Percentiles rank a stretch among this genome's conserved stretches.
phyloP scores from a whole-genome alignment of 2,113 vertebrate genomes.

The Poicephalus meyeri region DNA sequence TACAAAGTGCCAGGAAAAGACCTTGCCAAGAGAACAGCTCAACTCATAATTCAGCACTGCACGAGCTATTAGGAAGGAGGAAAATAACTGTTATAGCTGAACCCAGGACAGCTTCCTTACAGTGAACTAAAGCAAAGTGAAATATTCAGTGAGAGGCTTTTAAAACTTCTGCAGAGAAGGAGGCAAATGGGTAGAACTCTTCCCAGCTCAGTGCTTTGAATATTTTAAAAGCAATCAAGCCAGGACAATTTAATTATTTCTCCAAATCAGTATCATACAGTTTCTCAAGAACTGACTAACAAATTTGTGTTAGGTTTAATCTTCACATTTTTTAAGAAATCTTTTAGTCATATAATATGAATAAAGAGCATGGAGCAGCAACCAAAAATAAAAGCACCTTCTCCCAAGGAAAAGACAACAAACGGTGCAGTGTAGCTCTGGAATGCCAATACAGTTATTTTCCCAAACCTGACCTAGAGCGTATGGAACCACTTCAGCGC shows the following conservation, averaged over 20 bases:
- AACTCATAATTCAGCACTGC: background rate
- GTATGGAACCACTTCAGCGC: background rate
- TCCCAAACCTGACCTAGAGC: background rate
- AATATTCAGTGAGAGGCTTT: background rate
- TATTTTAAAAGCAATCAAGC: background rate
- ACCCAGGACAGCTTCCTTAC: background rate
- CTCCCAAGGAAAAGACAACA: background rate
- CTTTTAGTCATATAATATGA: background rate
- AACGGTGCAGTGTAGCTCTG: background rate
- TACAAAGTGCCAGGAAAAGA: background rate
- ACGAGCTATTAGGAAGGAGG: background rate
- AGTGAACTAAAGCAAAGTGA: background rate
- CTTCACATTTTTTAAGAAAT: background rate
- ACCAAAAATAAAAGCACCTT: background rate
- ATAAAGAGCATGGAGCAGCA: background rate
- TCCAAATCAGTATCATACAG: background rate
- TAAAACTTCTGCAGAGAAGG: background rate
- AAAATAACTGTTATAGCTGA: background rate
- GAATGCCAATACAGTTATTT: background rate
- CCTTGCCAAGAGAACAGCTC: background rate
- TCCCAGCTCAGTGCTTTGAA: background rate
- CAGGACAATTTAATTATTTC: background rate
- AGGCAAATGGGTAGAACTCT: background rate
- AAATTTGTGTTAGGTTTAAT: background rate
- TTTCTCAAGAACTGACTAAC: background rate